Base-by-base conservation (phyloP, 2,888 invertebrate genomes). In the Philopedon plagiatum region DNA sequence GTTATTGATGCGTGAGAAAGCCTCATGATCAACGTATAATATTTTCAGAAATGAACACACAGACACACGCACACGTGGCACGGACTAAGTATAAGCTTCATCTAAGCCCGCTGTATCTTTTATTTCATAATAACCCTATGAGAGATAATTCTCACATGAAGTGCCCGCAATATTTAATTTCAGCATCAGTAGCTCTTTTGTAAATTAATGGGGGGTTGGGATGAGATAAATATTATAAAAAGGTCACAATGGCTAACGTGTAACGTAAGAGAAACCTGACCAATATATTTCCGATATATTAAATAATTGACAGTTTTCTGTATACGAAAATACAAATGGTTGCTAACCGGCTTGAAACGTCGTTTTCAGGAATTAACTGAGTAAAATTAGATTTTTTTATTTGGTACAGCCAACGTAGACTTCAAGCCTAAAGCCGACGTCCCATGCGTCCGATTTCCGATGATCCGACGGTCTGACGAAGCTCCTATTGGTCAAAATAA, bases 1-100 rank as follows among this genome's bases (percentile, higher is more conserved):
- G 57, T 61, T 58, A 71, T 71, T 71, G 71, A 71, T 71, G 71
- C 63, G 65, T 71, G 71, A 71, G 64, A 71, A 71, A 71, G 61
- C 60, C 61, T 37, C 64, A 49, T 49, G 56, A 56, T 56, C 65
- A 51, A 39, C 41, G 64, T 37, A 41, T 41, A 57, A 71, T 71
- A 71, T 65, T 71, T 54, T 66, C 61, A 21, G 58, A 71, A 71
- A 66, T 61, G 71, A 71, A 66, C 71, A 56, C 61, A 66, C 46
- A n/a, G n/a, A n/a, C n/a, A 66, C 65, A 58, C 51, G 54, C 49
- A 65, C 65, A 71, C 65, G 65, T 65, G 65, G 46, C 58, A 4
- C 15, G 26, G 41, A 19, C 57, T 37, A 57, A 21, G 34, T 41
- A 41, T 41, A 37, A 23, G 41, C 58, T 41, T 21, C 15, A 26